Evolutionary conservation across 2,888 invertebrate species (phyloP), one percentile per base, ranked within the genome.

Genomic region (Acrocyrtus sp.): DNA sequence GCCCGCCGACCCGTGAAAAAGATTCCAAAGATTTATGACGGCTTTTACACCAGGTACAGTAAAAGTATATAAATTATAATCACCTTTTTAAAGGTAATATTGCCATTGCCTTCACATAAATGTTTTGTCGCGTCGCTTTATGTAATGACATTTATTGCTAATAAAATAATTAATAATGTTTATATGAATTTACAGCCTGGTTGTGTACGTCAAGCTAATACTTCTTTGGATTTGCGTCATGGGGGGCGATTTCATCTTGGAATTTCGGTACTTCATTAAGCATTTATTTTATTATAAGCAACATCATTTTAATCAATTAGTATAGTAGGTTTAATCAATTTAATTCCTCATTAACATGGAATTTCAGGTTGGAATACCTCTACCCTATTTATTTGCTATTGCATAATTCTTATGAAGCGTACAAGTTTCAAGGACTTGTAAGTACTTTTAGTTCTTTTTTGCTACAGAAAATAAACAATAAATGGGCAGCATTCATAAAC

Each of bases 371-470:
- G 61, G 81, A 81, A 67, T 81, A 81, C 61, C 78, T 81, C 17
- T 81, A 81, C 62, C 81, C 81, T 47, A 80, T 81, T 77, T 81
- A 81, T 74, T 75, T 81, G 61, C 76, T 81, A 39, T 58, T 81
- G 66, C 81, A 81, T 73, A 81, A 81, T 58, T 77, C 79, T 19
- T 81, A 81, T 57, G 81, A 81, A 66, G 81, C 80, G 50, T 81
- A 80, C 78, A 81, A 80, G 78, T 81, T 80, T 62, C 81, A 81
- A 69, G 81, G 81, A 62, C 75, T 81, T 60, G 81, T 81, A 73
- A 80, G 81, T 76, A n/a, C n/a, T 51, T 48, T 54, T 22, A 29
- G 26, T 50, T 39, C n/a, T n/a, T n/a, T n/a, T n/a, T n/a, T n/a
- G n/a, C n/a, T n/a, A n/a, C n/a, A n/a, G n/a, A n/a, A n/a, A n/a